Evolutionary conservation across 2,888 invertebrate genomes (phyloP), one percentile per base, ranked within the genome.

Genomic region (Hypomecis atomaria): DNA sequence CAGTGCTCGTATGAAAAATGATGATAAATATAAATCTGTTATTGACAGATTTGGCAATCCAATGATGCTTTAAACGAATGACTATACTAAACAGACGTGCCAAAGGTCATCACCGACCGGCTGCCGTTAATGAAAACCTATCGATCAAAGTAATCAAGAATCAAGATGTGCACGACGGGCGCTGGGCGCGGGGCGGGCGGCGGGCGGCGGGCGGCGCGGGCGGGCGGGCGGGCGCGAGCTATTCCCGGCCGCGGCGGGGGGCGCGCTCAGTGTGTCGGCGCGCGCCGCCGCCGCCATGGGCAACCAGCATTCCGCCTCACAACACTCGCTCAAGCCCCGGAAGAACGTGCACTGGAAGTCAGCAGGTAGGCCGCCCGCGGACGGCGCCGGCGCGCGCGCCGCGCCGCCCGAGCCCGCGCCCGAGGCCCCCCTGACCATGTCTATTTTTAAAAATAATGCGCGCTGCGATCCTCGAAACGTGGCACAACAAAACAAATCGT

Each of bases 331-430:
- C 82, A 92, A 94, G 87, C 95, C 94, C 83, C 95, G 94, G 83
- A 96, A 96, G 92, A 96, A 95, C 93, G 95, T 96, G 78, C 96
- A 96, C 92, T 96, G 96, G 96, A 96, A 96, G 92, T 95, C 96
- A 78, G 96, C 96, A 96, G 97, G 97, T 96, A 95, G 65, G 70
- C 52, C 60, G 66, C 49, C 48, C 66, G 63, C 59, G 23, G 36
- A 38, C 45, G 33, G 47, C 40, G 54, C n/a, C 56, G 47, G 44
- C 53, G 53, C 11, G n/a, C 34, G 34, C 5, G 48, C 11, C 37
- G 8, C 43, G 33, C 34, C 42, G 42, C 13, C 45, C 13, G 13
- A 7, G 33, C n/a, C 36, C 49, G 49, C 53, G 11, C 6, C 34
- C 33, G 42, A 34, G 42, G 78, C 42, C 82, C 82, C 81, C 78